Percentiles rank a stretch among this genome's conserved stretches.
These are phyloP conservation scores for Cantharis flavilabris DNA, from an alignment of 2,888 invertebrate genomes.

Conservation along the genomic window DNA sequence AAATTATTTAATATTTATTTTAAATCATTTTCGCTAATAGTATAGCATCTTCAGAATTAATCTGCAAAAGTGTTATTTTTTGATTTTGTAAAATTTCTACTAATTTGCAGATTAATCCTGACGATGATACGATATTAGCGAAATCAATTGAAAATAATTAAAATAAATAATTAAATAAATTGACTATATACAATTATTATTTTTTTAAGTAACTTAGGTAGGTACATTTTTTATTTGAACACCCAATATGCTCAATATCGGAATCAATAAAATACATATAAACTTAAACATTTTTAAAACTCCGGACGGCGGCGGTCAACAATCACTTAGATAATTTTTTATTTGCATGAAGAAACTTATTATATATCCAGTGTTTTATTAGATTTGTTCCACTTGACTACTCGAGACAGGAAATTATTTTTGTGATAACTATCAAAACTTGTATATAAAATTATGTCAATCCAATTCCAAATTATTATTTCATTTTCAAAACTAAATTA, in stretches of 20 bases:
- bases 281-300: background rate
- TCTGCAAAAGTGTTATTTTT: too few species aligned
- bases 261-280: background rate
- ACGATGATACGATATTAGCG: too few species aligned
- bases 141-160: too few species aligned
- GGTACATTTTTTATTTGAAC: background rate
- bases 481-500: background rate
- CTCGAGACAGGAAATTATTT: background rate
- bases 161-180: too few species aligned
- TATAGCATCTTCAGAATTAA: too few species aligned
- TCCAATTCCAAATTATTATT: background rate
- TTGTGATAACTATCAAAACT: background rate
- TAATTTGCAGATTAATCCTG: too few species aligned
- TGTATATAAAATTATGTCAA: too few species aligned
- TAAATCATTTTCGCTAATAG: too few species aligned
- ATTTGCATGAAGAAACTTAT: background rate
- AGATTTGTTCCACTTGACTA: background rate
- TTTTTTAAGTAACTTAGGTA: background rate
- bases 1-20: too few species aligned
- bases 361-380: background rate
- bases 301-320: background rate
- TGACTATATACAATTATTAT: too few species aligned
- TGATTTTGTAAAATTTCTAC: too few species aligned
- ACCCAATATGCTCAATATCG: background rate
- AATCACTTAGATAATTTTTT: background rate